Conservation (phyloP, 2,113 vertebrate species). For the Platycercus adscitus region DNA sequence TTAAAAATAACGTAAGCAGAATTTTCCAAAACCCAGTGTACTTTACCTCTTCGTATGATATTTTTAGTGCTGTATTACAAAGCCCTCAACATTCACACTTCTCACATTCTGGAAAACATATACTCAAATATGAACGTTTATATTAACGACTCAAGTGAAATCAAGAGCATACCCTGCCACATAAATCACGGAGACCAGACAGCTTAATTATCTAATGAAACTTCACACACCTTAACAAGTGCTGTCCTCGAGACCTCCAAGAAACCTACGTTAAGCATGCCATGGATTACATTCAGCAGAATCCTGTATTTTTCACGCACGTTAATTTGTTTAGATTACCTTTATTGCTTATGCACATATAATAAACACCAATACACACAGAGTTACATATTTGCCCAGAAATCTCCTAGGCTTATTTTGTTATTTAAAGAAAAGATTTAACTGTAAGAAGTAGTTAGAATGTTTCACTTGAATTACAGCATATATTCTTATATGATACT, state of each 20-base stretch:
- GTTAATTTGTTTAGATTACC: not conserved
- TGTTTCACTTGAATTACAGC: not conserved
- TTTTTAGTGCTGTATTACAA: not conserved
- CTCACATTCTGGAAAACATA: not conserved
- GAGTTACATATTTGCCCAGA: not conserved
- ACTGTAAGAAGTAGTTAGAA: not conserved
- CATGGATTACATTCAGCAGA: not conserved
- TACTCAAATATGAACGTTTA: not conserved
- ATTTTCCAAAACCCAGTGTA: not conserved
- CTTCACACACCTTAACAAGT: not conserved
- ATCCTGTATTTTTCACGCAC: not conserved
- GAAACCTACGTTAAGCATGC: not conserved
- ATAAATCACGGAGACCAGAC: not conserved
- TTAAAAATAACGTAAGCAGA: not conserved
- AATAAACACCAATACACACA: not conserved
- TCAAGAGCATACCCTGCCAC: not conserved
- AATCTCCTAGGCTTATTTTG: not conserved
- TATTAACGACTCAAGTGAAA: not conserved
- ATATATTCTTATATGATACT: not conserved
- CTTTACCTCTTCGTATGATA: not conserved
- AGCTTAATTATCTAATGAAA: not conserved
- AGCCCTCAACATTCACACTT: not conserved
- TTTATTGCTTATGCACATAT: not conserved
- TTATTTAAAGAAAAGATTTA: not conserved
- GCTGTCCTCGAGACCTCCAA: not conserved